Conservation (phyloP, 2,113 vertebrate species). For the Apus apus region DNA sequence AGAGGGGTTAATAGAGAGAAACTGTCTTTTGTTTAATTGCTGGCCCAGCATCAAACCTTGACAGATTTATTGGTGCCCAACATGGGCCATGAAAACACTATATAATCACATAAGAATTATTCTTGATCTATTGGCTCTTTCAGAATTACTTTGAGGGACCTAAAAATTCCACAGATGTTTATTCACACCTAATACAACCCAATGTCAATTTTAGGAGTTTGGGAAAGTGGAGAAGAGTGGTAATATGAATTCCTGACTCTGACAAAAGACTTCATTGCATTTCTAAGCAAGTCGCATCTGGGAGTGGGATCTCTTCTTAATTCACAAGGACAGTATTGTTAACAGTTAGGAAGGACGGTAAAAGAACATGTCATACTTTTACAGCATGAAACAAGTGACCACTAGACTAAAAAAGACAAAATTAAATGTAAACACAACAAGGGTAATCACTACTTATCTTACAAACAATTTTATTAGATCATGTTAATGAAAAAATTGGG, state of each 20-base stretch:
- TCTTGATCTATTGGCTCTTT: not conserved
- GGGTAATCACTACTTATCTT: not conserved
- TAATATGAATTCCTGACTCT: not conserved
- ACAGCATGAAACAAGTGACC: not conserved
- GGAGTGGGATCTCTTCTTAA: not conserved
- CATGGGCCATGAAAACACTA: not conserved
- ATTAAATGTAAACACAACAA: not conserved
- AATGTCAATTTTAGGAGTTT: not conserved
- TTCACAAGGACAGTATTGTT: not conserved
- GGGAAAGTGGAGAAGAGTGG: not conserved
- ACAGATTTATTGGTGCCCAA: too few species aligned
- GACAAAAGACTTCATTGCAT: not conserved
- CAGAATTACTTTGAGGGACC: not conserved
- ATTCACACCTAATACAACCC: not conserved
- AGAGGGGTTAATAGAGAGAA: too few species aligned
- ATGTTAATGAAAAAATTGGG: not conserved
- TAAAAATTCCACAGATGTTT: not conserved
- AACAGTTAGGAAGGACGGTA: not conserved
- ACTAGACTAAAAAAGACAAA: not conserved
- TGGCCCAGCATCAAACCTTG: too few species aligned
- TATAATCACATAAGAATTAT: not conserved
- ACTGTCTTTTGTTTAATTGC: too few species aligned
- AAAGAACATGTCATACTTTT: not conserved
- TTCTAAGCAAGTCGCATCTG: not conserved
- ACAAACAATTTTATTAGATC: not conserved